Evolutionary conservation across 2,888 invertebrate species (phyloP).

Genomic region (Eupithecia dodoneata): DNA sequence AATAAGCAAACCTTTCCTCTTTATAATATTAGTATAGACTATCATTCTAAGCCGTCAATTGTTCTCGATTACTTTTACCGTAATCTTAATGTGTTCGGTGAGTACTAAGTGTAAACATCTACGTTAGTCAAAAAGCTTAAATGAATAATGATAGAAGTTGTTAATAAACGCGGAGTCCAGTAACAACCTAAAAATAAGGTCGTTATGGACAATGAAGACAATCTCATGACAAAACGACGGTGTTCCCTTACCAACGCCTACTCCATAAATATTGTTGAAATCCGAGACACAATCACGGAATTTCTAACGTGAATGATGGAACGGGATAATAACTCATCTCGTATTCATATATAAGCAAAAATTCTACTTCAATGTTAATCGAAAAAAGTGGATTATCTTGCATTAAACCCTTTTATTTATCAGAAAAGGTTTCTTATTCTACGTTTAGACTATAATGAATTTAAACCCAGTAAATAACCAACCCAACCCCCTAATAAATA

Average conservation of each 20-base stretch:
- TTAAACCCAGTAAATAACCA: too few relatives aligned
- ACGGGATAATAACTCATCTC: constrained; percentile 15
- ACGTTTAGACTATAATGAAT: too few relatives aligned
- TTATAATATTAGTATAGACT: too few relatives aligned
- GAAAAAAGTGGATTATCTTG: neutral
- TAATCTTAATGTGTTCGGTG: too few relatives aligned
- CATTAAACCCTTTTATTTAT: neutral
- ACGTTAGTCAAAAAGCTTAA: neutral
- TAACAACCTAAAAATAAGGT: constrained; percentile 3
- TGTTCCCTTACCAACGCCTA: constrained; percentile 18
- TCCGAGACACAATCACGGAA: constrained; percentile 16
- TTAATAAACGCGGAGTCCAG: neutral
- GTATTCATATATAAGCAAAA: constrained; percentile 8
- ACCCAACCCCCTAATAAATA: too few relatives aligned
- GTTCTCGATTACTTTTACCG: too few relatives aligned
- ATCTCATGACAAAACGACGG: constrained; percentile 19
- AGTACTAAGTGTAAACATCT: neutral
- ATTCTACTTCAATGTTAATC: neutral
- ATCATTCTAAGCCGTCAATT: too few relatives aligned
- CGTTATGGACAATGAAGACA: constrained; percentile 11
- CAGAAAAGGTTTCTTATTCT: neutral
- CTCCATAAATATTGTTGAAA: constrained; percentile 31
- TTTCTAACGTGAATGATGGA: constrained; percentile 14
- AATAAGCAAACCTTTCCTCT: too few relatives aligned
- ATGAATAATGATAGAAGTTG: neutral